phyloP scores from a whole-genome alignment of 2,797 vertebrate species.

The Anguilla anguilla region DNA sequence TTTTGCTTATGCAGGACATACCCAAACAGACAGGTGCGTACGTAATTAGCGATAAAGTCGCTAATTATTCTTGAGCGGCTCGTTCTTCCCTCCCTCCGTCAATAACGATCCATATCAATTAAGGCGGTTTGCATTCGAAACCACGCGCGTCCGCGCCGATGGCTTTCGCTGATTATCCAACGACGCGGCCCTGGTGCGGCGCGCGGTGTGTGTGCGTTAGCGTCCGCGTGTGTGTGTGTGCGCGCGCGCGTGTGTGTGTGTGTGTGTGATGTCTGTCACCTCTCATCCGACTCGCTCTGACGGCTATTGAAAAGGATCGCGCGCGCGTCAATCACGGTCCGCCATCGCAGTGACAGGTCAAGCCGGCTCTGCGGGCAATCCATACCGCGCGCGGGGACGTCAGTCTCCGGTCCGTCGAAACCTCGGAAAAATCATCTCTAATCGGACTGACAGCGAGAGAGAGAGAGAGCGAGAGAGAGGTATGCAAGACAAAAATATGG shows the following conservation, averaged over 20 bases:
- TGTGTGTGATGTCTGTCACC: conserved; percentile 2
- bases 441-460: conserved; percentile 5
- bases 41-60: not conserved
- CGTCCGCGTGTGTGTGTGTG: not conserved
- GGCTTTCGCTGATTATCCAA: not conserved
- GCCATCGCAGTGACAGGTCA: not conserved
- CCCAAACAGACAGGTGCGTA: not conserved
- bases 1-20: not conserved
- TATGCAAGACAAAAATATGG: not conserved
- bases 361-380: not conserved
- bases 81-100: not conserved
- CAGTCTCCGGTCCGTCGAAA: not conserved
- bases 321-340: conserved; percentile 1
- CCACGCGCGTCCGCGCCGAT: not conserved
- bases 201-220: not conserved
- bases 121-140: not conserved
- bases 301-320: conserved; percentile 11
- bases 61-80: not conserved
- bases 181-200: too few species aligned
- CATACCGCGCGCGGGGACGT: not conserved
- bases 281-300: not conserved
- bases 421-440: conserved; percentile 13
- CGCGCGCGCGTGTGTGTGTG: not conserved
- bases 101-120: not conserved
- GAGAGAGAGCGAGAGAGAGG: not conserved